Conservation (phyloP, 2,797 vertebrate genomes). For the Cottoperca gobio region DNA sequence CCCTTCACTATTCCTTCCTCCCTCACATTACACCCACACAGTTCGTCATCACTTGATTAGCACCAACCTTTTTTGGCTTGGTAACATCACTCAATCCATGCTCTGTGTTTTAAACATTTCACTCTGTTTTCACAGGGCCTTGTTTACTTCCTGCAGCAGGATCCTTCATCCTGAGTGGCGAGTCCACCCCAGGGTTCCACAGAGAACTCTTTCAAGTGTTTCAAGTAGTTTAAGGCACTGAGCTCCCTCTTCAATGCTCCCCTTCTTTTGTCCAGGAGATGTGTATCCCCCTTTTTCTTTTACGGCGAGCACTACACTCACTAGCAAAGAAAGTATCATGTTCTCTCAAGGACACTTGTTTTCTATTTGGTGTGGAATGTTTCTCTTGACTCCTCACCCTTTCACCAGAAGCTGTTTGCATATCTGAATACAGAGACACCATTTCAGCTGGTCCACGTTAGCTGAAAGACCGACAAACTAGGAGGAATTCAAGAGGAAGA, state of each 20-base stretch:
- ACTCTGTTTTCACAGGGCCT: conserved; percentile 52
- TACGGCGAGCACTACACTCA: background rate
- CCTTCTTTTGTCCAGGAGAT: conserved; percentile 28
- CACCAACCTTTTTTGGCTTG: background rate
- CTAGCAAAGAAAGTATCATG: conserved; percentile 16
- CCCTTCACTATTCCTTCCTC: conserved; percentile 15
- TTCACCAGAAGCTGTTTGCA: conserved; percentile 54
- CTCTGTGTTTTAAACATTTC: conserved; percentile 48
- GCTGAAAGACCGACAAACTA: conserved; percentile 8
- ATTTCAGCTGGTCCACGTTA: conserved; percentile 22
- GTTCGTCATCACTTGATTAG: conserved; percentile 64
- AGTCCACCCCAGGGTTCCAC: conserved; percentile 53
- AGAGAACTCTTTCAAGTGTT: conserved; percentile 58
- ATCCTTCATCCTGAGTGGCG: conserved; percentile 54
- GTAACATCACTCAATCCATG: conserved; percentile 21
- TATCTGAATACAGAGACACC: conserved; percentile 33
- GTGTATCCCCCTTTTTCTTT: conserved; percentile 8
- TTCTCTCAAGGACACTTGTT: conserved; percentile 56
- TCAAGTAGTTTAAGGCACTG: conserved; percentile 43
- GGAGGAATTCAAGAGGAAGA: conserved; percentile 29
- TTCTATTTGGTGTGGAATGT: conserved; percentile 51
- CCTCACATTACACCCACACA: conserved; percentile 32
- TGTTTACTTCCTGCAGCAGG: conserved; percentile 76
- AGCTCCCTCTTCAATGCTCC: conserved; percentile 36
- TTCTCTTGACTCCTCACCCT: conserved; percentile 47